phyloP scores from a whole-genome alignment of 1,140 invertebrate genomes.

The Adelges cooleyi region DNA sequence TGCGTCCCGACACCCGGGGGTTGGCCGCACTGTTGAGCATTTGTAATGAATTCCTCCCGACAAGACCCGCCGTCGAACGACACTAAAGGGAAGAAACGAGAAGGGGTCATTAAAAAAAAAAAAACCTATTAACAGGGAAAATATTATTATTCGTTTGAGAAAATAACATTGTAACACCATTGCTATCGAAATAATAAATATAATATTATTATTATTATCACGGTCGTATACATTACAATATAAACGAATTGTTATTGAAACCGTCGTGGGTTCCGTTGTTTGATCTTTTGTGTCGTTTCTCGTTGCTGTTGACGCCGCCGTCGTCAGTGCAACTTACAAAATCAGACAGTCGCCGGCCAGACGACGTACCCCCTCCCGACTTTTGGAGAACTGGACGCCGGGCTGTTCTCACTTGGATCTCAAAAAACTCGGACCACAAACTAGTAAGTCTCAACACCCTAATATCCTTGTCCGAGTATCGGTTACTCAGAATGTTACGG shows the following conservation, averaged over 20 bases:
- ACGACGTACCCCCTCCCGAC: neutral
- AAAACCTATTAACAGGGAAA: neutral
- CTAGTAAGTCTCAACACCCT: too few species aligned
- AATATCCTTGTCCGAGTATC: too few species aligned
- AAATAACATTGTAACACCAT: neutral
- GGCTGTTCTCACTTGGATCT: neutral
- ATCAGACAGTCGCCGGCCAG: neutral
- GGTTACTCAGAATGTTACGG: too few species aligned
- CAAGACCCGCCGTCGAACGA: neutral
- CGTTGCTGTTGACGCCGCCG: neutral
- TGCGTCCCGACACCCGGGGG: neutral
- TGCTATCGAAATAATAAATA: neutral
- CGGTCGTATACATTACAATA: too few species aligned
- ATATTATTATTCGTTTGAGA: neutral
- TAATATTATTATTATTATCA: neutral
- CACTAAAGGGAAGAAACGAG: neutral
- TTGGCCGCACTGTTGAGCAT: slow-evolving; percentile 5
- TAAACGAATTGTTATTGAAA: too few species aligned
- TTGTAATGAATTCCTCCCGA: slow-evolving; percentile 25
- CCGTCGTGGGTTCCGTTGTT: neutral
- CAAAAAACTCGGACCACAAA: too few species aligned
- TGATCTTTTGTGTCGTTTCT: neutral
- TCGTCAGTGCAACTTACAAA: neutral
- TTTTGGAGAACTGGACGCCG: neutral
- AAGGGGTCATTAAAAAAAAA: neutral